A percentile compares a stretch with the other conserved stretches of the same genome.
These are phyloP conservation scores for Yponomeuta plumbellus DNA, from an alignment of 2,888 invertebrate genomes.

Conservation along the genomic window DNA sequence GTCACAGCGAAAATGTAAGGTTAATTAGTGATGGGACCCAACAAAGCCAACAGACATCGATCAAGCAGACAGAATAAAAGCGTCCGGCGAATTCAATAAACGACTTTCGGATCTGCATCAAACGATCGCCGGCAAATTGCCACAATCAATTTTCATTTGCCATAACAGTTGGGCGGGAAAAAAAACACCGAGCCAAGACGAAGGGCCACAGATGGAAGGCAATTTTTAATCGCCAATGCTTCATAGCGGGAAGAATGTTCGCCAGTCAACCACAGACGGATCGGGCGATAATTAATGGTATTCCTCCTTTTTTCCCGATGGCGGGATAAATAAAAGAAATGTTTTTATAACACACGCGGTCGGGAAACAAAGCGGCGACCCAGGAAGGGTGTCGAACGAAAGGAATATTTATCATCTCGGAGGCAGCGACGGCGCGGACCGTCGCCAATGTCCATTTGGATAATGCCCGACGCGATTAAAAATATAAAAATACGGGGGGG, in stretches of 20 bases:
- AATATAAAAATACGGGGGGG: conserved; percentile 75
- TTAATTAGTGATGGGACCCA: conserved; percentile 28
- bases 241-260: conserved; percentile 47
- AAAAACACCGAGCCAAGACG: conserved; percentile 28
- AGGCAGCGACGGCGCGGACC: conserved; percentile 62
- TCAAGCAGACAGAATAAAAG: conserved; percentile 42
- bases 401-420: conserved; percentile 75
- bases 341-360: conserved; percentile 31
- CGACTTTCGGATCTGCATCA: conserved; percentile 55
- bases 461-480: conserved; percentile 77
- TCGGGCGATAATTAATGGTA: conserved; percentile 70
- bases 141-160: conserved; percentile 72
- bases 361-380: conserved; percentile 53
- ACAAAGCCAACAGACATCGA: conserved; percentile 44
- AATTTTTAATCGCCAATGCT: conserved; percentile 67
- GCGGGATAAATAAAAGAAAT: conserved; percentile 54
- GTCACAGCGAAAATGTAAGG: conserved; percentile 25
- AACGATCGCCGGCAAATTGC: conserved; percentile 54
- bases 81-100: conserved; percentile 51
- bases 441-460: conserved; percentile 75
- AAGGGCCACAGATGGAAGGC: conserved; percentile 48
- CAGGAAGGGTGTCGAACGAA: conserved; percentile 67
- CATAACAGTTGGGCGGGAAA: conserved; percentile 24
- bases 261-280: conserved; percentile 69
- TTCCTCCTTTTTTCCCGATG: conserved; percentile 53